Evolutionary conservation across 2,113 vertebrate genomes (phyloP).

Genomic region (Chauna torquata): DNA sequence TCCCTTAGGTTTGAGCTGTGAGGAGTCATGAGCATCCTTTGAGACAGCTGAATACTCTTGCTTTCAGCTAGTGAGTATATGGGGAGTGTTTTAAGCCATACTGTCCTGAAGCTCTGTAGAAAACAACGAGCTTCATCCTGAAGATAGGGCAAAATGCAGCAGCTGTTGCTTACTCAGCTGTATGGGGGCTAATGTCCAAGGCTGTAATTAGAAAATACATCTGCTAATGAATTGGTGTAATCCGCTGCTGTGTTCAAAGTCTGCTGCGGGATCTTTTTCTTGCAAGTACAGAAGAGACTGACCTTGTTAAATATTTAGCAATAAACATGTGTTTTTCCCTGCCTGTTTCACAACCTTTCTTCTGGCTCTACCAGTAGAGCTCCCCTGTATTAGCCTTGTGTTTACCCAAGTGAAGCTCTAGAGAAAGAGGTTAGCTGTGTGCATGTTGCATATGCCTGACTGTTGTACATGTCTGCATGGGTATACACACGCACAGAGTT

Average conservation of each 20-base stretch:
- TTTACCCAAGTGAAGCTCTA: neutral
- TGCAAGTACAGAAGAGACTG: neutral
- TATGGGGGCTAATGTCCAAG: neutral
- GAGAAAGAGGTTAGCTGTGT: neutral
- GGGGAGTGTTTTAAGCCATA: neutral
- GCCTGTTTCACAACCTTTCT: neutral
- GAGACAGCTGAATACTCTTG: neutral
- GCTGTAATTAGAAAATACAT: constrained; percentile 29
- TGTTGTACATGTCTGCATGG: neutral
- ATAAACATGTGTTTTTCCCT: constrained; percentile 2
- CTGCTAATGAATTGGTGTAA: constrained; percentile 45
- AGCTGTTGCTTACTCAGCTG: neutral
- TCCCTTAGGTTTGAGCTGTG: neutral
- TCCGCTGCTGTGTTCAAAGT: neutral
- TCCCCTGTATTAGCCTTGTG: neutral
- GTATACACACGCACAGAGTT: neutral
- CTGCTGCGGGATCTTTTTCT: constrained; percentile 8
- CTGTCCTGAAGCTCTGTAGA: neutral
- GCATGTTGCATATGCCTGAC: neutral
- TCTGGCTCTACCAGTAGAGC: neutral
- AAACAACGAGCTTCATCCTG: neutral
- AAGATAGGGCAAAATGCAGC: neutral
- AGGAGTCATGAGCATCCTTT: neutral
- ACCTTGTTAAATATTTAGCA: constrained; percentile 36
- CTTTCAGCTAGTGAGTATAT: neutral